Base-by-base conservation (phyloP, 2,888 invertebrate species). In the Pteria penguin region DNA sequence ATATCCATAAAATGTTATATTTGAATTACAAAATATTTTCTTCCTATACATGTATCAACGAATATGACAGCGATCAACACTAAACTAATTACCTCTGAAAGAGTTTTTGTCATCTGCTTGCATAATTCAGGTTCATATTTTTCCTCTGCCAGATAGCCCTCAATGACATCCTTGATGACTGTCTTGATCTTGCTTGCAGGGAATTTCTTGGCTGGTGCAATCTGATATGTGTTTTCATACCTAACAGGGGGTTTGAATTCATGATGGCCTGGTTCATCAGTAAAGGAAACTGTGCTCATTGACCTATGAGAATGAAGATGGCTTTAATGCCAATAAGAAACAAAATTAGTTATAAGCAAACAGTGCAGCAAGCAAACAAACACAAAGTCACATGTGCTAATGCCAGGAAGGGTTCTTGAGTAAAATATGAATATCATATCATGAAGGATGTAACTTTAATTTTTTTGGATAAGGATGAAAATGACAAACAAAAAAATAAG, bases 51-150 rank as follows among this genome's bases (percentile, higher is more conserved):
- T n/a, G n/a, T n/a, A n/a, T n/a, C n/a, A n/a, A n/a, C n/a, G n/a
- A n/a, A n/a, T n/a, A n/a, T n/a, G n/a, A n/a, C n/a, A n/a, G n/a
- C n/a, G n/a, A n/a, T n/a, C n/a, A n/a, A n/a, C n/a, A n/a, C n/a
- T n/a, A 58, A 22, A n/a, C 4, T 26, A 57, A 72, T 73, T 80
- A 91, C 91, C 85, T 92, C 91, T 70, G 91, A 90, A 14, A 91
- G 84, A n/a, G 90, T 91, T 84, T 91, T 92, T 5, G 90, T 88
- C 91, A 92, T 91, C 74, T 90, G 90, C 65, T 89, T 78, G 79
- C 91, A 91, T 4, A 91, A 83, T 72, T 92, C 91, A 31, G 90
- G 89, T 76, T 91, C 90, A 72, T 92, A 92, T 76, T 85, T 86
- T 67, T 92, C 91, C 67, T 91, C 90, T 5, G 86, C 84, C 31